Conservation (phyloP, 1,140 invertebrate genomes). For the Mizuhopecten yessoensis region DNA sequence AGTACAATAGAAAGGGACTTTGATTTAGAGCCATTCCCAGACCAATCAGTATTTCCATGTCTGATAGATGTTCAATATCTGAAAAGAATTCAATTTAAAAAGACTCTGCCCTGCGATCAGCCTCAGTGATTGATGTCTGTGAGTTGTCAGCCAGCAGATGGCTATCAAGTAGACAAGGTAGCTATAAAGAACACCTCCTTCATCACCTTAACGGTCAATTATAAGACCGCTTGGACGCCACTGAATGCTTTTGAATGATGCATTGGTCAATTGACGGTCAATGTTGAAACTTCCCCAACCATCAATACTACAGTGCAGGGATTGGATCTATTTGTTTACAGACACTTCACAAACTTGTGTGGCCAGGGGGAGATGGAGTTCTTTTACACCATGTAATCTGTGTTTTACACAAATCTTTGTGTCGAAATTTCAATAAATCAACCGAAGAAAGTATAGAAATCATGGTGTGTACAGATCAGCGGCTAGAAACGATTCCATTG, state of each 20-base stretch:
- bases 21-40: not conserved
- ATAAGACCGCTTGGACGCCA: not conserved
- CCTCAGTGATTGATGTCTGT: not conserved
- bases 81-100: not conserved
- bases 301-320: not conserved
- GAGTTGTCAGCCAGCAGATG: not conserved
- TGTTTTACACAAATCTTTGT: too few species aligned
- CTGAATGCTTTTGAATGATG: not conserved
- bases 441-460: too few species aligned
- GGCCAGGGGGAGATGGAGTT: too few species aligned
- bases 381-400: too few species aligned
- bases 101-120: not conserved
- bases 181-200: not conserved
- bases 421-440: too few species aligned
- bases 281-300: not conserved
- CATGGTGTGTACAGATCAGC: too few species aligned
- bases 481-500: too few species aligned
- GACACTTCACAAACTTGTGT: too few species aligned
- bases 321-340: too few species aligned
- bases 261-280: not conserved
- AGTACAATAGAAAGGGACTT: too few species aligned
- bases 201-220: not conserved
- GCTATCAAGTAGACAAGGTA: too few species aligned
- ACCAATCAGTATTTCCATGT: not conserved
- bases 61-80: conserved; percentile 19